Evolutionary conservation across 2,888 invertebrate genomes (phyloP).

Genomic region (Nowickia ferox): DNA sequence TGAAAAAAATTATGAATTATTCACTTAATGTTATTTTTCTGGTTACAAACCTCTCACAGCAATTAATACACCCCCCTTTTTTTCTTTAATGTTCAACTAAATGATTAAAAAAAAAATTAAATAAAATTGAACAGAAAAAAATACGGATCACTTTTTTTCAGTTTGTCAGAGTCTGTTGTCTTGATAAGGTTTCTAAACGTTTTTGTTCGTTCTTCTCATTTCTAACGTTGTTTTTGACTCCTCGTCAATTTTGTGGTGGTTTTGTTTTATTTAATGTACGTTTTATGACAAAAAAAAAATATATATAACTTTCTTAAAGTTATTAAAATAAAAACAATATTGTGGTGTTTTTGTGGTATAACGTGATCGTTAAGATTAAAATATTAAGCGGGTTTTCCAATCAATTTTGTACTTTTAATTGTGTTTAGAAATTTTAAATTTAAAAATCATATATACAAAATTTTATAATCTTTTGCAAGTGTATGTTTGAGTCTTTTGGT

Average conservation of each 20-base stretch:
- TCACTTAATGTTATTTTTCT: not conserved
- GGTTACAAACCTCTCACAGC: not conserved
- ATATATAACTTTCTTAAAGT: not conserved
- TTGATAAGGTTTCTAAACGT: conserved; percentile 80
- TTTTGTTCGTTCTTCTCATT: conserved; percentile 67
- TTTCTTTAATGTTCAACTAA: not conserved
- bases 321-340: conserved; percentile 7
- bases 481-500: conserved; percentile 38
- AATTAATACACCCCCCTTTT: not conserved
- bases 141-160: conserved; percentile 73
- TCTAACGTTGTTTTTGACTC: conserved; percentile 62
- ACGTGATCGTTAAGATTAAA: conserved; percentile 64
- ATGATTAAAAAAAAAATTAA: conserved; percentile 21
- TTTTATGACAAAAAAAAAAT: conserved; percentile 10
- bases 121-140: conserved; percentile 52
- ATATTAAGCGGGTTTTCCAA: conserved; percentile 29
- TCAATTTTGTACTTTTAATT: conserved; percentile 17
- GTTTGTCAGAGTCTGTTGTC: conserved; percentile 83
- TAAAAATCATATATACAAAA: not conserved
- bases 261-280: conserved; percentile 37
- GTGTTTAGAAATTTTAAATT: conserved; percentile 8
- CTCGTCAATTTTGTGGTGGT: conserved; percentile 67
- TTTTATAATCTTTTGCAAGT: not conserved
- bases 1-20: no score
- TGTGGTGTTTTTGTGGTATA: conserved; percentile 64